phyloP scores from a whole-genome alignment of 2,888 invertebrate species.

The Neuroscelio doddi region DNA sequence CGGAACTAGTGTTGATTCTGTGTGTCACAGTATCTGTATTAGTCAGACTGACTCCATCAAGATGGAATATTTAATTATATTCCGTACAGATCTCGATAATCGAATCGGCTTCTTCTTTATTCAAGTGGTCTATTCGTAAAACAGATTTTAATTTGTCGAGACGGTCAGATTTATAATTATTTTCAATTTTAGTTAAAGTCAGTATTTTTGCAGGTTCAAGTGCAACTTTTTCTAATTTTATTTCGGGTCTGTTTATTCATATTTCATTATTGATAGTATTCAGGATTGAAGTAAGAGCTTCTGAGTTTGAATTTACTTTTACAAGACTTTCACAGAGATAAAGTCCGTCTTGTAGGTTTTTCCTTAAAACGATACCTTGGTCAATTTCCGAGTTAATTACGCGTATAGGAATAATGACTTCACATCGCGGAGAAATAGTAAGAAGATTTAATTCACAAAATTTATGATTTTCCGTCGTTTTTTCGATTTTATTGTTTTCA shows the following conservation, averaged over 20 bases:
- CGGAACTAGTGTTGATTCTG: slow-evolving; percentile 19
- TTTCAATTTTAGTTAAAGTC: not conserved
- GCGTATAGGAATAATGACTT: not conserved
- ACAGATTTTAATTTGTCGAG: not conserved
- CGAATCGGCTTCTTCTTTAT: slow-evolving; percentile 10
- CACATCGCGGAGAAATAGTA: not conserved
- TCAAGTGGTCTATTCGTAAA: slow-evolving; percentile 9
- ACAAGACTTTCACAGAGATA: not conserved
- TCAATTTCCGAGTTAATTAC: not conserved
- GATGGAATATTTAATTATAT: slow-evolving; percentile 14
- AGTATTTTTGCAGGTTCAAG: not conserved
- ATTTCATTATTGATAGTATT: not conserved
- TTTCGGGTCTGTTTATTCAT: not conserved
- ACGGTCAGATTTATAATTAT: not conserved
- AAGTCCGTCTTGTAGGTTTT: not conserved
- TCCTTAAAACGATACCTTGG: not conserved
- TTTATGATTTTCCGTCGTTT: not conserved
- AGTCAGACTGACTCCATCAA: slow-evolving; percentile 5
- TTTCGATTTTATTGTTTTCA: not conserved
- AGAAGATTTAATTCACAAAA: not conserved
- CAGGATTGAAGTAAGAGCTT: not conserved
- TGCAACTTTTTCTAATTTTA: not conserved
- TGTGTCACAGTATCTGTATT: slow-evolving; percentile 23
- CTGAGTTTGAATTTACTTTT: not conserved
- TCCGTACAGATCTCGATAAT: slow-evolving; percentile 11